Evolutionary conservation across 2,888 invertebrate genomes (phyloP).

Genomic region (Chaetogeoica ovagalla): DNA sequence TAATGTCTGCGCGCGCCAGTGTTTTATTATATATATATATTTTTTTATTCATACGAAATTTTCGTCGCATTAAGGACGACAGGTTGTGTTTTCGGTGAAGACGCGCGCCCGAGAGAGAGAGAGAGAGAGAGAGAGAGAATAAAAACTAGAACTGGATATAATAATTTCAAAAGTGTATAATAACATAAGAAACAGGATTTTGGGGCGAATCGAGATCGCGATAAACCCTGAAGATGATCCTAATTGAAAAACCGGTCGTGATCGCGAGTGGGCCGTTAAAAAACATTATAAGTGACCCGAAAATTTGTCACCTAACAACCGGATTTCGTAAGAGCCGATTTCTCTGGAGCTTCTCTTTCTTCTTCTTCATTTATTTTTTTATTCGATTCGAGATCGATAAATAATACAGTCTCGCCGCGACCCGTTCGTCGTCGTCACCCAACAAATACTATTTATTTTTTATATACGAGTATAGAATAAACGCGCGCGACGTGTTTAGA

Average conservation of each 20-base stretch:
- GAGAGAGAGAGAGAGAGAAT: background rate
- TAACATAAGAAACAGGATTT: conserved; percentile 35
- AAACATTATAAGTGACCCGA: conserved; percentile 39
- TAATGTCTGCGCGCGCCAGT: background rate
- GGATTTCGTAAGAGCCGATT: conserved; percentile 51
- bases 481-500: too few species aligned
- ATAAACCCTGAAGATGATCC: conserved; percentile 53
- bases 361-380: background rate
- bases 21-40: background rate
- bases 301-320: conserved; percentile 52
- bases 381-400: conserved; percentile 44
- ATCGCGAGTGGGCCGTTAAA: conserved; percentile 46
- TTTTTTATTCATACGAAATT: conserved; percentile 43
- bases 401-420: conserved; percentile 42
- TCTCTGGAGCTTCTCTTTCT: conserved; percentile 39
- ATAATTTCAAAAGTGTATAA: conserved; percentile 46
- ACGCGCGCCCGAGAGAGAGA: background rate
- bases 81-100: conserved; percentile 42
- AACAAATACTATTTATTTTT: too few species aligned
- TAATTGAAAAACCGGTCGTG: conserved; percentile 51
- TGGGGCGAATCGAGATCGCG: conserved; percentile 50
- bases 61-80: conserved; percentile 48
- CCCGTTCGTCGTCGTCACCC: conserved; percentile 13
- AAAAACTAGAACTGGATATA: conserved; percentile 47
- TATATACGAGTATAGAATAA: too few species aligned